Base-by-base conservation (phyloP, 2,797 vertebrate species). In the Acanthornis magna region DNA sequence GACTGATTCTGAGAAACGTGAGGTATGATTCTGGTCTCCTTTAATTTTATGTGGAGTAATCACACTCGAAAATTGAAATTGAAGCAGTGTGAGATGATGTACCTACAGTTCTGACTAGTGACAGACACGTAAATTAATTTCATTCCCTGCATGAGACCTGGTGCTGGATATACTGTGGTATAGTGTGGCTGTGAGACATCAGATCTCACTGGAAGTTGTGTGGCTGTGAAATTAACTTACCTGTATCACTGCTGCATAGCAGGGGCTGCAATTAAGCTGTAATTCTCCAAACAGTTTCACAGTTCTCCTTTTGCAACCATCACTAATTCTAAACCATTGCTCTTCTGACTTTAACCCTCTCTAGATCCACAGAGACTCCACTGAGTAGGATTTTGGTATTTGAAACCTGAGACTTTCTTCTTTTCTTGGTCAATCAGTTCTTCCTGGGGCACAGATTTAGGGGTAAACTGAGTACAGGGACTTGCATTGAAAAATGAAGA, bases 151-250 rank as follows among this genome's bases (percentile, higher is more conserved):
- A 6, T 68, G 32, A 79, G 60, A 55, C 42, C n/a, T 89, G 70
- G 30, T 43, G 82, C 72, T 70, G 89, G 38, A 81, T 84, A 43
- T 88, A 79, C n/a, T 86, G 75, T 91, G 65, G 53, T 79, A 90
- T 53, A 84, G 50, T 4, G 6, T 85, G 93, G 75, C 93, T 93
- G 80, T 74, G 77, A 96, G 67, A 88, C 73, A 73, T 66, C 42
- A 94, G 75, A 86, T 94, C 62, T 96, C 84, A 91, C 4, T 91
- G 93, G 81, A 96, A 96, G 93, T 43, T 38, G 22, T 11, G 27
- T 71, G 80, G 88, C 78, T 93, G 94, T 94, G 96, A 97, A 97
- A 96, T 96, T 68, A 94, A 93, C 96, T 97, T 97, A 97, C 95
- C 90, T 97, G 72, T 95, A 96, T 87, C 91, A 87, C 48, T 88